These are phyloP conservation scores for Dicrostonyx torquatus DNA, from an alignment of 2,797 vertebrate genomes.

Conservation along the genomic window DNA sequence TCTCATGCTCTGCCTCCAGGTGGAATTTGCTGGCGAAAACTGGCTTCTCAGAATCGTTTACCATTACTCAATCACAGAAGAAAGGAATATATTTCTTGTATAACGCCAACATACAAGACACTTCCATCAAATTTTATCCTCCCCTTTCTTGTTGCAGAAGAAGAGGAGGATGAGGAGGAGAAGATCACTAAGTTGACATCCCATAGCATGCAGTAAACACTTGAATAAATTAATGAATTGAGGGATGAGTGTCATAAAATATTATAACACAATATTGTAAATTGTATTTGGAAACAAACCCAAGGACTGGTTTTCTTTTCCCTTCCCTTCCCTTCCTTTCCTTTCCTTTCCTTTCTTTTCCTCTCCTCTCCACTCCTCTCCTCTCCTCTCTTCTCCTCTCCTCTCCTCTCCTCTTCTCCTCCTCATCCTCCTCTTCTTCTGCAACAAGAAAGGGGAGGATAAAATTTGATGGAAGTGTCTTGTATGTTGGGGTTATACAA, in stretches of 20 bases:
- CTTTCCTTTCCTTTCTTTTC: too few relatives aligned
- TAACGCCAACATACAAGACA: neutral
- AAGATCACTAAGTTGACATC: neutral
- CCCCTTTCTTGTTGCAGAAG: neutral
- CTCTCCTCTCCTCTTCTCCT: too few relatives aligned
- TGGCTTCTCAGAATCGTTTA: conserved; percentile 8
- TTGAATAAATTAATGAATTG: neutral
- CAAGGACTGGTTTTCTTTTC: neutral
- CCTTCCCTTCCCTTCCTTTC: too few relatives aligned
- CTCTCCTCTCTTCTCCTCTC: too few relatives aligned
- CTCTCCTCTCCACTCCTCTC: too few relatives aligned
- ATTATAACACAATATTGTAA: neutral
- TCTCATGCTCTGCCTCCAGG: neutral
- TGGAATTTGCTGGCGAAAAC: neutral
- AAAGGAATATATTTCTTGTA: neutral
- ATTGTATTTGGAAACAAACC: conserved; percentile 35
- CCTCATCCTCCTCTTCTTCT: neutral
- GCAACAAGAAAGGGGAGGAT: conserved; percentile 2
- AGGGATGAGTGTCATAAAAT: conserved; percentile 5
- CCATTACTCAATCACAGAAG: neutral
- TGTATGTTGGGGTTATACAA: neutral
- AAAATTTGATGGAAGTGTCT: conserved; percentile 14
- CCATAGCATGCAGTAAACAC: neutral
- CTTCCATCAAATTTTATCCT: conserved; percentile 35
- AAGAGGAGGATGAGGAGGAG: neutral